Conservation (phyloP, 2,797 vertebrate genomes). For the Siniperca undulata region DNA sequence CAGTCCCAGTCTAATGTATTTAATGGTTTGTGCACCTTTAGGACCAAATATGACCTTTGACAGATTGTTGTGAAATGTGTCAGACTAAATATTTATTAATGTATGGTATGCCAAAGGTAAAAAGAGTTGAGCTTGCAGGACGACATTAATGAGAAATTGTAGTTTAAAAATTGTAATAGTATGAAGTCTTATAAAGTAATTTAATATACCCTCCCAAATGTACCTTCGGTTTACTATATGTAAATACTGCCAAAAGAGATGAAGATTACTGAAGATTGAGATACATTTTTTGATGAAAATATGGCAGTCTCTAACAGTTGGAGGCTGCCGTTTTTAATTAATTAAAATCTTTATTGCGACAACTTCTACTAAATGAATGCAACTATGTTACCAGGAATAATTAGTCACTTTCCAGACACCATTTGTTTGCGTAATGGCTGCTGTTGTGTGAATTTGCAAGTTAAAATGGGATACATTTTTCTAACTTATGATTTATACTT, state of each 20-base stretch:
- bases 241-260: neutral
- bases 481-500: neutral
- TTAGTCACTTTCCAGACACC: neutral
- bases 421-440: neutral
- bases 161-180: no score
- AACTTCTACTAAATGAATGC: neutral
- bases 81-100: neutral
- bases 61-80: slow-evolving; percentile 4
- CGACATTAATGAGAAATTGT: neutral
- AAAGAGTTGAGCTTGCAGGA: neutral
- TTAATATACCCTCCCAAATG: neutral
- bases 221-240: neutral
- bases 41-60: neutral
- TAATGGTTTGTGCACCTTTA: neutral
- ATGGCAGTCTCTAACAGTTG: neutral
- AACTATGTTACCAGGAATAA: neutral
- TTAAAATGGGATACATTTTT: neutral
- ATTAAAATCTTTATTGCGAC: neutral
- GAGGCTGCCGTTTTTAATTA: no score
- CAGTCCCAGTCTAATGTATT: neutral
- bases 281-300: neutral
- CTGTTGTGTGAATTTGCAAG: neutral
- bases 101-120: neutral
- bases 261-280: no score
- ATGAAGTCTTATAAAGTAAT: neutral